Evolutionary conservation across 2,888 invertebrate species (phyloP), one percentile per base, ranked within the genome.

Genomic region (Drosophila algonquin): DNA sequence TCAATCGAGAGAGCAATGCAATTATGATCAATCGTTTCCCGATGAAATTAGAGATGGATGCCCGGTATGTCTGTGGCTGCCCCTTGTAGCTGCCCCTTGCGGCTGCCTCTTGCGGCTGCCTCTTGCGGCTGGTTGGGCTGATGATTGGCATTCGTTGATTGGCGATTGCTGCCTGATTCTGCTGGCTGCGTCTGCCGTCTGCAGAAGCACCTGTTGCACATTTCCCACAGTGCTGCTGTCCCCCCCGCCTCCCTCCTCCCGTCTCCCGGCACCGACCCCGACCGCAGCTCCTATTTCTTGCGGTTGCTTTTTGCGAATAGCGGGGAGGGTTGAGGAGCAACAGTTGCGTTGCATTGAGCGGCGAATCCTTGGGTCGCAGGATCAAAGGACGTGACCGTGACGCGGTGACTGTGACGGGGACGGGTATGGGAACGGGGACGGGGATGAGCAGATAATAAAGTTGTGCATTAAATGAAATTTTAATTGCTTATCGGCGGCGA

Each of bases 151-250:
- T 40, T 40, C 40, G 40, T 40, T 30, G 30, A 32, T 16, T 32
- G 27, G 16, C 30, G 16, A 16, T 14, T 40, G 30, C n/a, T 35
- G 52, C 18, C 4, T 14, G 32, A 52, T 58, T 14, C 40, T 40
- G 40, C 35, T 35, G 35, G 30, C 12, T 35, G 51, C 14, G 7
- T 14, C 51, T 32, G 32, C 27, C 45, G 30, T 16, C 10, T 44
- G 55, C 46, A 60, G 47, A 54, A 84, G 86, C 91, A 90, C 90
- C 90, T 90, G 91, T 90, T 91, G 79, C 73, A 40, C 40, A 79
- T 83, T 90, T 91, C 89, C 90, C 88, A 88, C 86, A 82, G 73
- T 77, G 16, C 8, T 21, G 16, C 14, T n/a, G 52, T 21, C 24
- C 27, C 21, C 10, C 46, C n/a, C n/a, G n/a, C n/a, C n/a, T n/a